A percentile compares a stretch with the other conserved stretches of the same genome.
Evolutionary conservation across 2,888 invertebrate species (phyloP).

Genomic region (Drosophila mayaguana): DNA sequence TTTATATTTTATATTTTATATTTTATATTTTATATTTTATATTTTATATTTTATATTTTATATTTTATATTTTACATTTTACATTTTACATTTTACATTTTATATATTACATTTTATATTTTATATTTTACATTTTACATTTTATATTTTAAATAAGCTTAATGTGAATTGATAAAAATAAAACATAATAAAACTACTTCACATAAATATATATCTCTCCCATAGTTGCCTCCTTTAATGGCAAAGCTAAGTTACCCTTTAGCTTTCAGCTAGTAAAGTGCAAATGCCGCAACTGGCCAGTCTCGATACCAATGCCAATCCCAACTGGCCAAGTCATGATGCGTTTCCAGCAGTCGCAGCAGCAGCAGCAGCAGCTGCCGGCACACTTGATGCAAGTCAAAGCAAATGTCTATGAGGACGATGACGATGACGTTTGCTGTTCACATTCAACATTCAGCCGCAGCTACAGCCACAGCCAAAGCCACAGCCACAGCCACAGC

Average conservation of each 20-base stretch:
- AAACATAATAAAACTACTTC: too few species aligned
- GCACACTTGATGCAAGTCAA: slow-evolving; percentile 59
- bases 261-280: neutral
- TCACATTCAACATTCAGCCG: slow-evolving; percentile 19
- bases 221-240: neutral
- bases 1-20: neutral
- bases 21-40: slow-evolving; percentile 1
- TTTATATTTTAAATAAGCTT: neutral
- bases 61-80: neutral
- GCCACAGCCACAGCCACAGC: slow-evolving; percentile 50
- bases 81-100: neutral
- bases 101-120: neutral
- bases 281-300: slow-evolving; percentile 23
- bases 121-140: neutral
- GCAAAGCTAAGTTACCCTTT: neutral
- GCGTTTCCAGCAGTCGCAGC: slow-evolving; percentile 24
- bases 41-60: slow-evolving; percentile 1
- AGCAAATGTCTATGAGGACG: slow-evolving; percentile 37
- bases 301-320: slow-evolving; percentile 27
- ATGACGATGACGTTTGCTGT: slow-evolving; percentile 31
- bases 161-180: neutral
- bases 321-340: slow-evolving; percentile 40
- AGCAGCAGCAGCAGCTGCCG: slow-evolving; percentile 20
- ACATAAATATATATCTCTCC: too few species aligned
- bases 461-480: slow-evolving; percentile 49